Percentiles rank a stretch among this genome's conserved stretches.
These are phyloP conservation scores for Linyphia triangularis DNA, from an alignment of 2,888 invertebrate genomes.

Conservation along the genomic window DNA sequence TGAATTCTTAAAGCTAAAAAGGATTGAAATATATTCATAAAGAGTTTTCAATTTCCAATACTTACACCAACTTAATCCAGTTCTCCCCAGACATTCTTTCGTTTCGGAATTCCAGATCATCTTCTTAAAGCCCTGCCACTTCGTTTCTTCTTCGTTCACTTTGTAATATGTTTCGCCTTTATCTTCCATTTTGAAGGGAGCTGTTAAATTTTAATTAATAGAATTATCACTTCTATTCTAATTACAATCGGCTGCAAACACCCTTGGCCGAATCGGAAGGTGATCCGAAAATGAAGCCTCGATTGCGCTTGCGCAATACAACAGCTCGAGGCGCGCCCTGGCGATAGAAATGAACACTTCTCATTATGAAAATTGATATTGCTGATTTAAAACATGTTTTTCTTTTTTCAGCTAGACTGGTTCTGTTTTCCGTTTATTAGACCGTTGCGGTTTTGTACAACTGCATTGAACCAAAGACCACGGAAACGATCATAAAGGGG, in stretches of 20 bases:
- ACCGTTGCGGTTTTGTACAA: background rate
- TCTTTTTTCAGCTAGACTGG: background rate
- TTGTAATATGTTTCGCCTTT: constrained; percentile 66
- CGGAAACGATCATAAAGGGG: too few relatives aligned
- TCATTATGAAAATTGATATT: constrained; percentile 12
- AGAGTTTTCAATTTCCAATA: constrained; percentile 78
- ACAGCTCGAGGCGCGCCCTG: constrained; percentile 35
- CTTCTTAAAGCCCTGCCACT: constrained; percentile 85
- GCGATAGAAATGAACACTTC: constrained; percentile 24
- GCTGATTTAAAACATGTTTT: background rate
- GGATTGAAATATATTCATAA: background rate
- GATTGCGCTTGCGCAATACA: constrained; percentile 57
- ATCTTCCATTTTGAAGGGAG: constrained; percentile 63
- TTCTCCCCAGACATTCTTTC: constrained; percentile 93
- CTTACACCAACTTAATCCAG: constrained; percentile 97
- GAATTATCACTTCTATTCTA: constrained; percentile 31
- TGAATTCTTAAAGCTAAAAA: background rate
- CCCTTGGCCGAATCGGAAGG: constrained; percentile 66
- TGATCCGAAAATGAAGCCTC: constrained; percentile 53
- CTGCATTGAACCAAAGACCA: background rate
- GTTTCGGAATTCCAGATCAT: constrained; percentile 96
- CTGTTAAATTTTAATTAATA: constrained; percentile 32
- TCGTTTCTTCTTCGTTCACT: constrained; percentile 77
- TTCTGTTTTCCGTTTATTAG: background rate
- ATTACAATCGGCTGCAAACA: constrained; percentile 37